Evolutionary conservation across 1,140 invertebrate species (phyloP).

Genomic region (Episyrphus balteatus): DNA sequence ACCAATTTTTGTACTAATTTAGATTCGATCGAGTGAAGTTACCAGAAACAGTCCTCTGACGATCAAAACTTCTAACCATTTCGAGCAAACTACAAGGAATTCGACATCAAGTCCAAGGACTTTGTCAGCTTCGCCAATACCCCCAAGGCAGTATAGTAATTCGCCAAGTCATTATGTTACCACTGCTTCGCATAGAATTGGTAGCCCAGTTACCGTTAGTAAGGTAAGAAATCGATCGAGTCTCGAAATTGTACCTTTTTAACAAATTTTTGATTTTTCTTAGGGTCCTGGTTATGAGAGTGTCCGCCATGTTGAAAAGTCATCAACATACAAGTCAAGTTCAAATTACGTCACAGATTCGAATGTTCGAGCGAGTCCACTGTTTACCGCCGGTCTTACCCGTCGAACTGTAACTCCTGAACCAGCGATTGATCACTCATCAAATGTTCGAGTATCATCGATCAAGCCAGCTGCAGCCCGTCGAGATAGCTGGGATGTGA

Average conservation of each 20-base stretch:
- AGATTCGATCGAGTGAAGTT: conserved; percentile 33
- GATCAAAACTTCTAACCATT: conserved; percentile 31
- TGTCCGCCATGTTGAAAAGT: conserved; percentile 30
- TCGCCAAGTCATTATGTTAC: conserved; percentile 30
- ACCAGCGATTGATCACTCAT: conserved; percentile 50
- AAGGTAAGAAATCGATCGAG: neutral
- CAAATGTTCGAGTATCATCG: conserved; percentile 58
- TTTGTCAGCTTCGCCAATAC: conserved; percentile 27
- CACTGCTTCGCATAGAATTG: conserved; percentile 32
- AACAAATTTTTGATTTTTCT: no score
- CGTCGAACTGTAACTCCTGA: conserved; percentile 39
- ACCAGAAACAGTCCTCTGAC: conserved; percentile 32
- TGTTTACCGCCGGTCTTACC: conserved; percentile 22
- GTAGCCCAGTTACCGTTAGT: conserved; percentile 23
- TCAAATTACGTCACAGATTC: conserved; percentile 29
- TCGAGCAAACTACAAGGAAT: conserved; percentile 24
- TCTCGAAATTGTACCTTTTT: neutral
- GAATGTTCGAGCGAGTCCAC: conserved; percentile 29
- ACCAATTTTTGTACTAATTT: no score
- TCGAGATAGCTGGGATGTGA: conserved; percentile 68
- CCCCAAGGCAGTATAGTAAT: conserved; percentile 17
- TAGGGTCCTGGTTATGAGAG: conserved; percentile 15
- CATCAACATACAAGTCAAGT: conserved; percentile 30
- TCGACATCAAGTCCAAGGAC: conserved; percentile 26
- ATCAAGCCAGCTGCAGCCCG: conserved; percentile 48